Evolutionary conservation across 1,140 invertebrate species (phyloP), one percentile per base, ranked within the genome.

Genomic region (Lasioglossum baleicum): DNA sequence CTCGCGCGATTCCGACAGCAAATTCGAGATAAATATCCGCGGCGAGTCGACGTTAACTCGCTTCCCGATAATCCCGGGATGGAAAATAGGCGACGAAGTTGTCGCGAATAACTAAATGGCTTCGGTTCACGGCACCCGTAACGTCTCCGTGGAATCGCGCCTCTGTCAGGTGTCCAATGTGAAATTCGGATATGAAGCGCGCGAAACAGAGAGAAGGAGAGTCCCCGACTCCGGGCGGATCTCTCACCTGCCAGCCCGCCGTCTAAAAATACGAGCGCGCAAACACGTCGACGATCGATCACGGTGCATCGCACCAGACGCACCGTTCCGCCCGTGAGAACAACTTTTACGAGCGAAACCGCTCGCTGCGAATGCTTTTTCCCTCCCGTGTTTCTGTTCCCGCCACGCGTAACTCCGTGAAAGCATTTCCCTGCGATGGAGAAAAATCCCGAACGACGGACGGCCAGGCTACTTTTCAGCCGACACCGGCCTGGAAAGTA

Each of bases 241-340:
- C 78, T 81, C 64, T 75, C 74, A 87, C 81, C 84, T 87, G 87
- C 79, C 82, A 80, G 71, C 63, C 81, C 68, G 66, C 1, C 61
- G 66, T 86, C 84, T 88, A 87, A 89, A 90, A 90, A 90, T 90
- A 88, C 78, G 64, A 26, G 58, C 20, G 64, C 22, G 64, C 26
- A 58, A 70, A 56, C 51, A 56, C 69, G 80, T 74, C 63, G 26
- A 3, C 70, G 71, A 80, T 80, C 77, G 71, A 80, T 80, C 77
- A 80, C 26, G n/a, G 51, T 74, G 75, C 75, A 78, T 64, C 69
- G 75, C 44, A 64, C 75, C 75, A 65, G 68, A 78, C 44, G 44
- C 44, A 48, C 17, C n/a, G 75, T 48, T 72, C 53, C 51, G 70
- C 53, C 17, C n/a, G 51, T 53, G 7, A 11, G 15, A 26, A 31